phyloP scores from a whole-genome alignment of 2,888 invertebrate species.

The Flabesymbios commensalis region DNA sequence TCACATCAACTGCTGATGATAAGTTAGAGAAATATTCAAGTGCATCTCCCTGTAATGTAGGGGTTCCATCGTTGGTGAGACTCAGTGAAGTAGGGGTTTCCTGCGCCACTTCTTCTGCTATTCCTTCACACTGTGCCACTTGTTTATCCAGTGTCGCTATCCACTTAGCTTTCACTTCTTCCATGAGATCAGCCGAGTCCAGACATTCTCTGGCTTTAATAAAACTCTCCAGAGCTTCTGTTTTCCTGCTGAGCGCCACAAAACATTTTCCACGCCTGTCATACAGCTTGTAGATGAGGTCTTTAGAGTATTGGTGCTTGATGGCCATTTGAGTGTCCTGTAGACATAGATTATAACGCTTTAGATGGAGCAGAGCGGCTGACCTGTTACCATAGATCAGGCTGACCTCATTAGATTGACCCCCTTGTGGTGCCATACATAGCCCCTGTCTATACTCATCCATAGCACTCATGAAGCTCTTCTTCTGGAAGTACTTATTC shows the following conservation, averaged over 20 bases:
- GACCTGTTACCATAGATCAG: constrained; percentile 41
- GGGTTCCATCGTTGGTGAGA: background rate
- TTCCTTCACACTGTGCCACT: constrained; percentile 1
- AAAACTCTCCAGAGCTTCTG: constrained; percentile 58
- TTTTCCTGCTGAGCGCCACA: constrained; percentile 64
- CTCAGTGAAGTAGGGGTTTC: background rate
- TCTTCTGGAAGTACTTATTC: constrained; percentile 32
- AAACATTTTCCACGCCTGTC: constrained; percentile 72
- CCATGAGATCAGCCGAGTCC: constrained; percentile 30
- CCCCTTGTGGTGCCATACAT: constrained; percentile 20
- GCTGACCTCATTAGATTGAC: constrained; percentile 19
- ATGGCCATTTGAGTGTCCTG: constrained; percentile 50
- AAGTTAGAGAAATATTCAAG: background rate
- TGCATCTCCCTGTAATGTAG: background rate
- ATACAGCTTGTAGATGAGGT: constrained; percentile 70
- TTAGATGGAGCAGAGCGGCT: constrained; percentile 52
- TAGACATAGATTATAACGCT: constrained; percentile 46
- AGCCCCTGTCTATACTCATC: constrained; percentile 26
- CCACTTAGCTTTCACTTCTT: constrained; percentile 21
- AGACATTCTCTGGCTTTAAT: constrained; percentile 38
- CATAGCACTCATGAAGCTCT: constrained; percentile 31
- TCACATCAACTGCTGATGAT: constrained; percentile 26
- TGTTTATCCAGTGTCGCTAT: constrained; percentile 18
- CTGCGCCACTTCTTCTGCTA: background rate
- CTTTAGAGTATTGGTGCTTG: constrained; percentile 68